Base-by-base conservation (phyloP, 2,113 vertebrate genomes). In the Corvus cornix region DNA sequence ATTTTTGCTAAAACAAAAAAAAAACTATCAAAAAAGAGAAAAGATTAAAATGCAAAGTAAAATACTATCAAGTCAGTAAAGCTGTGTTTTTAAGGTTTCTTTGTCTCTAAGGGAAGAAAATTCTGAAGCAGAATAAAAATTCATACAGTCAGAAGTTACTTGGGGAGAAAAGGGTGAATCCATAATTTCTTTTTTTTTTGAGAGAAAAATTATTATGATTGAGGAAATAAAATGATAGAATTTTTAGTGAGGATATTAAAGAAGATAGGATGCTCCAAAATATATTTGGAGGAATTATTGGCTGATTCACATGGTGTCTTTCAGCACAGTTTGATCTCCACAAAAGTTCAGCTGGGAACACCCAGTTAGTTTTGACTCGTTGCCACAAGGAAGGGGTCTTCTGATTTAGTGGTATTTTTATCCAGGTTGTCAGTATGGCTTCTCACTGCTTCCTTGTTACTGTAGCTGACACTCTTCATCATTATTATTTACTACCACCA, bases 151-250 rank as follows among this genome's bases (percentile, higher is more conserved):
- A 41, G 63, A 66, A 73, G 33, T 69, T 79, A 62, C 6, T 76
- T 0, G 0, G 23, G 35, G 21, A 1, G 4, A 33, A 82, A 58
- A 68, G 35, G 4, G 7, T 51, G 33, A 60, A 43, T 56, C 23
- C 4, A 3, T 53, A 24, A 3, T 12, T 24, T 7, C 7, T 35
- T 44, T 33, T 79, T 16, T 43, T 16, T 43, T 59, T 60, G 44
- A 85, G 67, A 77, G 51, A 3, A 46, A 64, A 56, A 64, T 41
- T 13, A 43, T 60, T 30, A 77, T 81, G 41, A 60, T 8, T 60
- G 62, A 64, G 28, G 19, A 64, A 82, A 87, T 76, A 44, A 81
- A 69, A 59, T 56, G 4, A 35, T 31, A 49, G 8, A 70, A 67
- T 46, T 46, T 8, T 51, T 78, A 75, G 21, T n/a, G 17, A 69